Base-by-base conservation (phyloP, 2,113 vertebrate genomes). In the Chitala chitala region DNA sequence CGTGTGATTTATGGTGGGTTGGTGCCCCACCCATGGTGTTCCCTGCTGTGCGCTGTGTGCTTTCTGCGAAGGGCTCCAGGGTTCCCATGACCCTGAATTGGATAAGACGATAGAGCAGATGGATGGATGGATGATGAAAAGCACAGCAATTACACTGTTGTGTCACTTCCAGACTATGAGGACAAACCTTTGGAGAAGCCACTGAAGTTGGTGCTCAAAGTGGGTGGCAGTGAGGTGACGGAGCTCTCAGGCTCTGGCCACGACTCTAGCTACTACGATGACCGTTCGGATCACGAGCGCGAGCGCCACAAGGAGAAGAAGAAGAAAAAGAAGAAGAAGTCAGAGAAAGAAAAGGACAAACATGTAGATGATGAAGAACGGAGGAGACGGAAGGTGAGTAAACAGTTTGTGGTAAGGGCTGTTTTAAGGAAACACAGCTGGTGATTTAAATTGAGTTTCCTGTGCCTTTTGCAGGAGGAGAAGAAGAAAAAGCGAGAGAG, bases 321-420 rank as follows among this genome's bases (percentile, higher is more conserved):
- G 79, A 99, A 98, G 73, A 99, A 99, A 10, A 99, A 99, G 76
- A 99, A 99, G 74, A 98, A 98, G 22, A 99, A 99, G 68, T 92
- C 95, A 0, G 95, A 98, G 70, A 97, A 97, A 69, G 96, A 98
- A 36, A 96, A 95, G 85, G 94, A 96, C 80, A 96, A 97, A 48
- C 93, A 95, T 64, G 81, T 93, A 10, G 95, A 96, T 58, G 97
- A 98, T 1, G 94, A 96, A 0, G 95, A 98, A 71, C 90, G 96
- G 77, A 92, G 94, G 59, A 93, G 94, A 26, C 86, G 96, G 46
- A 99, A 97, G 90, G 96, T 95, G 78, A 72, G 84, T 78, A 33
- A 42, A 29, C 3, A 15, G 48, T 51, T 10, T 36, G 48, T 17
- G 5, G 10, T 22, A 29, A 13, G 17, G 22, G 6, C 29, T 9